Evolutionary conservation across 2,888 invertebrate genomes (phyloP), one percentile per base, ranked within the genome.

Genomic region (Drosophila atroscutellata): DNA sequence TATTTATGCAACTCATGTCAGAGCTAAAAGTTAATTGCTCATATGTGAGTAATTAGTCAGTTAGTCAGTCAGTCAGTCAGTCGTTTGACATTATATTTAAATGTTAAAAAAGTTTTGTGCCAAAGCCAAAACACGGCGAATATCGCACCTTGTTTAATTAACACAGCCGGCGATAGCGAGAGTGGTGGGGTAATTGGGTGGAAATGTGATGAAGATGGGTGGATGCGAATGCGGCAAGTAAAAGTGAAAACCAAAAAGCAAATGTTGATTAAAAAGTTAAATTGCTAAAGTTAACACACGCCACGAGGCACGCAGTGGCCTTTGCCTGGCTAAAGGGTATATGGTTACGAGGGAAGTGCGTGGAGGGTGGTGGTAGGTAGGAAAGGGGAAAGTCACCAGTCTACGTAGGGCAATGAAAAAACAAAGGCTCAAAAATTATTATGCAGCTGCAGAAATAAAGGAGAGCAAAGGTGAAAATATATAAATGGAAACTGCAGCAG

Each of bases 221-320:
- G n/a, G n/a, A 1, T 3, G 51, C n/a, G 34, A 37, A 50, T 52
- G 63, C 51, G 51, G 63, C 73, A 80, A 83, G 86, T 84, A 89
- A 86, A 86, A 86, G 86, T 86, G 85, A 89, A 85, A 86, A 82
- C 89, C 85, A 82, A 85, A 83, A 80, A 77, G 80, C 87, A 86
- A 84, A 86, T 86, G 89, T 86, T 86, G 86, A 89, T 86, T 86
- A 87, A 86, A 86, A 86, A 86, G 86, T 86, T 86, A 89, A 86
- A 86, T 86, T 86, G 89, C 87, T 67, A 86, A 86, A 86, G 89
- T 86, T 86, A 85, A 84, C 83, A 83, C 80, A 80, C 74, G 73
- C 81, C 68, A 71, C 50, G 51, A 60, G 67, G 60, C 64, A 63
- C 64, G 55, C 59, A 63, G 63, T 57, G 37, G 42, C 18, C 54